phyloP scores from a whole-genome alignment of 1,140 invertebrate species.

The Pseudomyrmex pallidus region DNA sequence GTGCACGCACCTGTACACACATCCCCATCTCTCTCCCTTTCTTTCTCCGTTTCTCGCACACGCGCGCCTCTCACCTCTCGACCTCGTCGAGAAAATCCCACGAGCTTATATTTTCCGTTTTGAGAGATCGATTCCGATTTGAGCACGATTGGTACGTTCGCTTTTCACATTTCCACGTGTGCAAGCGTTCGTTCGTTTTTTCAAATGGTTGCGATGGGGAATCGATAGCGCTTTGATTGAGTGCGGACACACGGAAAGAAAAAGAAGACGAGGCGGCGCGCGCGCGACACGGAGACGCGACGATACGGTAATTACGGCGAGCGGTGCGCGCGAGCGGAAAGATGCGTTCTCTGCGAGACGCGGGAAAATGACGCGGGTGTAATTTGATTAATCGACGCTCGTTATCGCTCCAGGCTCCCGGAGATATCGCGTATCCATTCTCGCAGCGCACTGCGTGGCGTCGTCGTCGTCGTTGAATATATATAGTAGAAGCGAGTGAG shows the following conservation, averaged over 20 bases:
- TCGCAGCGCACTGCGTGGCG: neutral
- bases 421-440: neutral
- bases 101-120: conserved; percentile 43
- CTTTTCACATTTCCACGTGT: neutral
- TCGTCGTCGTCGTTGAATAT: conserved; percentile 14
- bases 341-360: conserved; percentile 20
- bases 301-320: conserved; percentile 4
- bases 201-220: too few species aligned
- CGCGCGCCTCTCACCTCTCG: neutral
- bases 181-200: neutral
- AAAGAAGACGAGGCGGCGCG: neutral
- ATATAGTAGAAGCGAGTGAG: neutral
- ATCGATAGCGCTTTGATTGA: conserved; percentile 34
- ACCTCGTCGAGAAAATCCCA: too few species aligned
- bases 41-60: neutral
- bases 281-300: neutral
- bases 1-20: conserved; percentile 30
- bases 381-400: conserved; percentile 51
- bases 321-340: conserved; percentile 7
- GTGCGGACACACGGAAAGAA: neutral
- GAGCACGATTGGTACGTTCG: neutral
- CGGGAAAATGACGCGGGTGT: conserved; percentile 22
- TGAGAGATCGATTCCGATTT: conserved; percentile 11
- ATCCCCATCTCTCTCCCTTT: neutral
- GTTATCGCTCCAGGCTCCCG: conserved; percentile 24